Conservation (phyloP, 2,113 vertebrate species). For the Saguinus midas region DNA sequence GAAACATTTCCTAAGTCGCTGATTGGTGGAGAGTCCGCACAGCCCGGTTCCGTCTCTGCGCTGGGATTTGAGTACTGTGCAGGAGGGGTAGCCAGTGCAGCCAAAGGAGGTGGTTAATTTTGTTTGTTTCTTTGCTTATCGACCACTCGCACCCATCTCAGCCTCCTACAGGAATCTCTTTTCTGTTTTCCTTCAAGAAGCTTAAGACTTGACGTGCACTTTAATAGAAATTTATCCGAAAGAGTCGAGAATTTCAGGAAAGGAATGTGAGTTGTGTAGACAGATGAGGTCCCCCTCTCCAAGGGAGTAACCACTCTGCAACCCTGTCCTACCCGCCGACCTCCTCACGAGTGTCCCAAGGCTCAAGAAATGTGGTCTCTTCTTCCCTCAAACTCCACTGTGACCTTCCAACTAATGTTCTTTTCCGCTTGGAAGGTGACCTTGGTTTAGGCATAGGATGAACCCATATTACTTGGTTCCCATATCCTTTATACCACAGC, state of each 20-base stretch:
- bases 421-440: background rate
- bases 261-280: background rate
- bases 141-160: rapidly evolving
- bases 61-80: rapidly evolving
- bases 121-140: background rate
- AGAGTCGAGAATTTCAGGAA: background rate
- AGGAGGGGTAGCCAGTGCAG: rapidly evolving
- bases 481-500: background rate
- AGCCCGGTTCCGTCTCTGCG: rapidly evolving
- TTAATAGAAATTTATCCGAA: background rate
- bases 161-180: background rate
- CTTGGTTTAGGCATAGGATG: background rate
- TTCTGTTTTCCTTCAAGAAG: background rate
- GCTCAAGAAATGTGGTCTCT: background rate
- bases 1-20: background rate
- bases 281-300: background rate
- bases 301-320: background rate
- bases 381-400: background rate
- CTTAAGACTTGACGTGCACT: background rate
- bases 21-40: background rate
- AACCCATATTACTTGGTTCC: background rate
- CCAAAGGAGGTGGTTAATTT: rapidly evolving
- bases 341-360: background rate
- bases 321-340: background rate
- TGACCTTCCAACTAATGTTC: background rate